Base-by-base conservation (phyloP, 2,113 vertebrate genomes). In the Sebastes fasciatus region DNA sequence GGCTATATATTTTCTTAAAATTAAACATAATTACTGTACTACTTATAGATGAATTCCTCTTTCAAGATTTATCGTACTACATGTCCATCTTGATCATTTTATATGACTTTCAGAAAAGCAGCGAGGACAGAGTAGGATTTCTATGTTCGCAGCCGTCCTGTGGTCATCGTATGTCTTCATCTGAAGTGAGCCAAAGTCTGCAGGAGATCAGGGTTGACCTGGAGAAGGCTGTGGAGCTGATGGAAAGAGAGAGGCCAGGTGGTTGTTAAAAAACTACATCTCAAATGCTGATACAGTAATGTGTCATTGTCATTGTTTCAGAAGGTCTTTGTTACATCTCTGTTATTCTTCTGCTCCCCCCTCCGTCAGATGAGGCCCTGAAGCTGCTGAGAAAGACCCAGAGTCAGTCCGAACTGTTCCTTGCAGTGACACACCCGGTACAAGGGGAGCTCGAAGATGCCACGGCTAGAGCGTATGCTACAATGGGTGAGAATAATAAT, bases 391-490 rank as follows among this genome's bases (percentile, higher is more conserved):
- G 88, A 79, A 88, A 79, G 42, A 95, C 96, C 81, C 85, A 45
- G 62, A 34, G 26, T 63, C 87, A 92, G 43, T 95, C 96, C 9
- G 77, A 88, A 67, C 82, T 70, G 46, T 95, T 97, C 91, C 92
- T 99, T n/a, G 94, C 93, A 8, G 90, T 93, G 40, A 93, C 94
- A 3, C 97, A 99, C 84, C 89, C 94, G 5, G 1, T 97, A 52
- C 90, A 95, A 58, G 98, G 98, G 4, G 93, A 97, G 87, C 87
- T 98, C 14, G 95, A 96, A 34, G 98, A 99, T 76, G 74, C 84
- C 46, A 93, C 94, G 69, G 98, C 98, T 17, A 96, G 95, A 87
- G 95, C 95, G 1, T 96, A 96, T 10, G 97, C 96, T 13, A 93
- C 94, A 14, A 92, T 94, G 89, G 98, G 98, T 99, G 95, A 65